Conservation (phyloP, 1,140 invertebrate genomes). For the Pseudomyrmex concolor region DNA sequence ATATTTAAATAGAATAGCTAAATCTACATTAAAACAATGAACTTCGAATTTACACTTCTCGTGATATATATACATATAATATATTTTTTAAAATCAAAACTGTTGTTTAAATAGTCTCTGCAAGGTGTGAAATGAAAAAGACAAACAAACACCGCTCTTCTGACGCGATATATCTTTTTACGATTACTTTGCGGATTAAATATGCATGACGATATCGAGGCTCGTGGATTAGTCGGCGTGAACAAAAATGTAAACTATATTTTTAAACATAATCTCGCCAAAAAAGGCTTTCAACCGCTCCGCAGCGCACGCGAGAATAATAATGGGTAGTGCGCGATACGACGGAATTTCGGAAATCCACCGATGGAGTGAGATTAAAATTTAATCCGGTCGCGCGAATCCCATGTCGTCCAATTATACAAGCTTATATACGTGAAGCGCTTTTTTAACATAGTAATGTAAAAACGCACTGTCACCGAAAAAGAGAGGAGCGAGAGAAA, state of each 20-base stretch:
- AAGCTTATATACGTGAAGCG: constrained; percentile 64
- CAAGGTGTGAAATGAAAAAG: neutral
- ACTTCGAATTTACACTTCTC: neutral
- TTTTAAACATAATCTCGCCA: constrained; percentile 29
- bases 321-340: constrained; percentile 22
- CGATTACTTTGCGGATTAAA: constrained; percentile 14
- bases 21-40: neutral
- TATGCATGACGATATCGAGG: constrained; percentile 14
- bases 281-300: constrained; percentile 7
- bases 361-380: constrained; percentile 61
- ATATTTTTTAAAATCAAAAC: too few relatives aligned
- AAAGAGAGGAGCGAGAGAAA: neutral
- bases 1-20: neutral
- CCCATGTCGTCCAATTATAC: constrained; percentile 68
- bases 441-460: constrained; percentile 65
- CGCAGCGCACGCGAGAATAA: constrained; percentile 10
- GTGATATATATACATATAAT: too few relatives aligned
- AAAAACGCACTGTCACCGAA: constrained; percentile 57
- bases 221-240: neutral
- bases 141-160: too few relatives aligned
- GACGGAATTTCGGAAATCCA: constrained; percentile 37
- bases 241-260: constrained; percentile 40
- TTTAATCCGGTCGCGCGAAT: constrained; percentile 56
- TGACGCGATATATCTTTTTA: neutral
- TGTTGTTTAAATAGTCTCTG: too few relatives aligned